Evolutionary conservation across 2,797 vertebrate species (phyloP), one percentile per base, ranked within the genome.

Genomic region (Lepilemur ruficaudatus): DNA sequence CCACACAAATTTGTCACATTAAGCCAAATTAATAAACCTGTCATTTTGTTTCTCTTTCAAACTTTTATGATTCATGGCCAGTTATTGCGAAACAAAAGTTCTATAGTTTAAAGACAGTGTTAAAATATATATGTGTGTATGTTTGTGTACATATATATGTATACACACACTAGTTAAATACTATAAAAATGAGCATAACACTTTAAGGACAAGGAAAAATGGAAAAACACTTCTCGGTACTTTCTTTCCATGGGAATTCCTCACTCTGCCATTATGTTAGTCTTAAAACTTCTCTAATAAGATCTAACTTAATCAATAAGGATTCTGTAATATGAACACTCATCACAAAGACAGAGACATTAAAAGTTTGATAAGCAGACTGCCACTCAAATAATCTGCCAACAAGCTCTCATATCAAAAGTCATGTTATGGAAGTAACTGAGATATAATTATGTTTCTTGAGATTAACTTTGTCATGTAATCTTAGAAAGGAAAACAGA

Each of bases 241-340:
- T 52, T 38, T 86, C 38, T 80, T n/a, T 59, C 52, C 75, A 67
- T 61, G n/a, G 7, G 57, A 48, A 70, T 57, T 76, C 30, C n/a
- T 32, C 14, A 52, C 22, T 41, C 20, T 89, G n/a, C 17, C 65
- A 69, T 72, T 83, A 48, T 73, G 43, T 59, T 35, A 63, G 17
- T 63, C 50, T 88, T 95, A 81, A 93, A 93, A 85, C 63, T 88
- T 48, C 22, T 93, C 92, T 83, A 79, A 41, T 86, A 85, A 82
- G 28, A 69, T 17, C 10, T 81, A 85, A 92, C 18, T 65, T 92
- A 79, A 95, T 52, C 65, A 91, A 30, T 73, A 38, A 61, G 41
- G 90, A 91, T 50, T 63, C 57, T 87, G 2, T 75, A 75, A 75
- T 18, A 57, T 46, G 18, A 96, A 14, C n/a, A 84, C 41, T 78